A percentile compares a stretch with the other conserved stretches of the same genome.
These are phyloP conservation scores for Channa striata DNA, from an alignment of 2,797 vertebrate genomes.

Conservation along the genomic window DNA sequence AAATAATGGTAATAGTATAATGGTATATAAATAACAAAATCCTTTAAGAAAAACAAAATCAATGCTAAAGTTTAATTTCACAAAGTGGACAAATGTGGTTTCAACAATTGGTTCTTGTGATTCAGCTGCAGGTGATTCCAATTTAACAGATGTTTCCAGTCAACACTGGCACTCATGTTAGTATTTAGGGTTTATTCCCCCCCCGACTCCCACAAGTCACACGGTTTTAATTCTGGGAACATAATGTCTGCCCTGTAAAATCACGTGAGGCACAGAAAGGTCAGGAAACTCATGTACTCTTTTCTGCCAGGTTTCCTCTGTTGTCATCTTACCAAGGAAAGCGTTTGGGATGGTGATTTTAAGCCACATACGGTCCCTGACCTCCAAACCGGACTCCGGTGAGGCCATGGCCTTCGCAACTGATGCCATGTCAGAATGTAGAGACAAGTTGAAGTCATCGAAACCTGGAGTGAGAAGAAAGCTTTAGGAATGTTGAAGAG, in stretches of 20 bases:
- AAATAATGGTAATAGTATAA: too few relatives aligned
- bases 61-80: conserved; percentile 7
- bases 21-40: too few relatives aligned
- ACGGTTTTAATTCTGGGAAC: conserved; percentile 71
- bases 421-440: conserved; percentile 94
- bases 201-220: conserved; percentile 61
- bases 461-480: conserved; percentile 79
- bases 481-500: conserved; percentile 8
- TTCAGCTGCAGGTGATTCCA: conserved; percentile 75
- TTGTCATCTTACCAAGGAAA: conserved; percentile 85
- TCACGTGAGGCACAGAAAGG: conserved; percentile 32
- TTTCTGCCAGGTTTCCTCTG: neutral
- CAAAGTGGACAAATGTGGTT: conserved; percentile 31
- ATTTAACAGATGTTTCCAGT: conserved; percentile 71
- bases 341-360: conserved; percentile 96
- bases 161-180: conserved; percentile 48
- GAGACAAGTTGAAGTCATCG: conserved; percentile 91
- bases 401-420: conserved; percentile 96
- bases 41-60: neutral
- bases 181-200: conserved; percentile 36
- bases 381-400: conserved; percentile 93
- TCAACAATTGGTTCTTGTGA: conserved; percentile 64
- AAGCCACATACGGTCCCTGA: conserved; percentile 91
- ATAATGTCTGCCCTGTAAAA: conserved; percentile 70
- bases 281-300: conserved; percentile 23